Conservation (phyloP, 2,113 vertebrate genomes). For the Petaurus breviceps region DNA sequence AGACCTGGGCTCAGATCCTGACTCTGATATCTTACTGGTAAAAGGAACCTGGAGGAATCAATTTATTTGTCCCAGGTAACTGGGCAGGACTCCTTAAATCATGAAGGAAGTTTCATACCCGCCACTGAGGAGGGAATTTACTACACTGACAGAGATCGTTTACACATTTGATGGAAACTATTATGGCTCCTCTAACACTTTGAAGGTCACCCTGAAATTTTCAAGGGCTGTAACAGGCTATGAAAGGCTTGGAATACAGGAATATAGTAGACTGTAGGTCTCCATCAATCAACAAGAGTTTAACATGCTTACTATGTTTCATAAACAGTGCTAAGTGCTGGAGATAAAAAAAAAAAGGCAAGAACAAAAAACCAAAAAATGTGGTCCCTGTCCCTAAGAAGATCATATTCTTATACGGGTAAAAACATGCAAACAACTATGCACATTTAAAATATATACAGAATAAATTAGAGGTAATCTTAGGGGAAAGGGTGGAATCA, state of each 20-base stretch:
- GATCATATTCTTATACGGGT: neutral
- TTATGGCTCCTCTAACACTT: neutral
- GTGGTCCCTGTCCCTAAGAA: neutral
- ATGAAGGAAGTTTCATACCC: neutral
- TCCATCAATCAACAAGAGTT: neutral
- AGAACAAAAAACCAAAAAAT: neutral
- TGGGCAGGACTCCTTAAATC: neutral
- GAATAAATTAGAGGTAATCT: neutral
- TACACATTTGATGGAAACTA: too few relatives aligned
- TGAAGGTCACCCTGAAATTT: neutral
- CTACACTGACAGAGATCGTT: neutral
- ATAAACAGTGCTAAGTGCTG: neutral
- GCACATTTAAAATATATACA: neutral
- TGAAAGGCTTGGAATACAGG: neutral
- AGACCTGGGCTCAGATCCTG: neutral
- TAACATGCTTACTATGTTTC: neutral
- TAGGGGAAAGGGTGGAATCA: neutral
- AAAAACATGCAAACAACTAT: neutral
- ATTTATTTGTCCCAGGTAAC: neutral
- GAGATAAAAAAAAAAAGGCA: neutral
- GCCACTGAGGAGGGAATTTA: neutral
- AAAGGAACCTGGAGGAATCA: neutral
- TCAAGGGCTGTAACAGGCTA: neutral
- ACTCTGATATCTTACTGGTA: neutral
- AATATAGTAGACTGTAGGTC: neutral